Percentiles rank a stretch among this genome's conserved stretches.
Conservation (phyloP, 2,888 invertebrate genomes). For the Callinectes sapidus region DNA sequence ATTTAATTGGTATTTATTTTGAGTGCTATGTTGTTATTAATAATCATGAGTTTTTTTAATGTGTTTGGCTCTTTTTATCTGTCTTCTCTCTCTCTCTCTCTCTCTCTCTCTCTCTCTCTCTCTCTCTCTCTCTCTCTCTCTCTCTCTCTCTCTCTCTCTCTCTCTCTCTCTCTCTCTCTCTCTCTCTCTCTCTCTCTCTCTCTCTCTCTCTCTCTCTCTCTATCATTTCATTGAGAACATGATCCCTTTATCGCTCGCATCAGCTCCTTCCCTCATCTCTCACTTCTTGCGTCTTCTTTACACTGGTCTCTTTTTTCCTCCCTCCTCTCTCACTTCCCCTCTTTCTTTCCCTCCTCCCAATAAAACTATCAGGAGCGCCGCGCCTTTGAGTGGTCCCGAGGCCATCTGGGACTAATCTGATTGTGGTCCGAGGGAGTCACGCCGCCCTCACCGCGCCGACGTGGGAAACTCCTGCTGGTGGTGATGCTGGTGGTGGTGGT, state of each 20-base stretch:
- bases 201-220: background rate
- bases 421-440: slow-evolving; percentile 49
- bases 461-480: slow-evolving; percentile 41
- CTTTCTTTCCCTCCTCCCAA: slow-evolving; percentile 4
- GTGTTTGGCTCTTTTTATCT: too few species aligned
- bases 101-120: too few species aligned
- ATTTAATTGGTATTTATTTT: background rate
- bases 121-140: too few species aligned
- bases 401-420: slow-evolving; percentile 59
- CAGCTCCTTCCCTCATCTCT: background rate
- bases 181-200: slow-evolving; percentile 36
- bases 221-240: background rate
- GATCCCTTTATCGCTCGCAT: background rate
- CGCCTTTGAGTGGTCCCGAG: slow-evolving; percentile 39
- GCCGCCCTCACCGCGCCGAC: background rate
- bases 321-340: background rate
- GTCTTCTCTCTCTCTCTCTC: too few species aligned
- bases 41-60: too few species aligned
- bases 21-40: too few species aligned
- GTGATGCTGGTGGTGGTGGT: background rate
- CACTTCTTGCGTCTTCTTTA: background rate
- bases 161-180: background rate
- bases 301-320: too few species aligned
- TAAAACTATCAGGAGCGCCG: slow-evolving; percentile 47
- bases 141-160: too few species aligned